phyloP scores from a whole-genome alignment of 2,888 invertebrate species.

The Tipula unca region DNA sequence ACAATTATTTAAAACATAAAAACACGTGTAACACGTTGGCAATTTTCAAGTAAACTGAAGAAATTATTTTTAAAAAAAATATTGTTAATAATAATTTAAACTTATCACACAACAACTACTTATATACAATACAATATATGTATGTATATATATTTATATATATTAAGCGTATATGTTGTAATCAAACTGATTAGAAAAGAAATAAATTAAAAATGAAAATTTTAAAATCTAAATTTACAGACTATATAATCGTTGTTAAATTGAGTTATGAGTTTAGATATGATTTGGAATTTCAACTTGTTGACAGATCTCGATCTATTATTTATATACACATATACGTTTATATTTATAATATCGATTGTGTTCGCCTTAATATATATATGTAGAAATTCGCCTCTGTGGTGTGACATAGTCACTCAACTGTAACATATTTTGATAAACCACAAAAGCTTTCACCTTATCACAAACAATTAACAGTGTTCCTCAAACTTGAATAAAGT shows the following conservation, averaged over 20 bases:
- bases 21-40: not conserved
- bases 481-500: no score
- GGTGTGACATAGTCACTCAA: no score
- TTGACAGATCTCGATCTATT: not conserved
- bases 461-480: no score
- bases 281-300: not conserved
- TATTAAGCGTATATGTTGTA: not conserved
- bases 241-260: not conserved
- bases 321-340: not conserved
- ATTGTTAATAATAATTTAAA: not conserved
- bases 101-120: not conserved
- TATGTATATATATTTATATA: not conserved
- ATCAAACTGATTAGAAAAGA: conserved; percentile 2
- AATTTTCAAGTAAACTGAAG: not conserved
- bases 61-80: not conserved
- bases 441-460: no score
- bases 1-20: not conserved
- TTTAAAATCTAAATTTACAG: not conserved
- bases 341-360: not conserved
- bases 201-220: not conserved
- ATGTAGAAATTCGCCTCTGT: no score
- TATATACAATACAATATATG: not conserved
- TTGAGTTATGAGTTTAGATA: not conserved
- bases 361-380: no score
- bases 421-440: no score